Conservation (phyloP, 1,140 invertebrate genomes). For the Pantala flavescens region DNA sequence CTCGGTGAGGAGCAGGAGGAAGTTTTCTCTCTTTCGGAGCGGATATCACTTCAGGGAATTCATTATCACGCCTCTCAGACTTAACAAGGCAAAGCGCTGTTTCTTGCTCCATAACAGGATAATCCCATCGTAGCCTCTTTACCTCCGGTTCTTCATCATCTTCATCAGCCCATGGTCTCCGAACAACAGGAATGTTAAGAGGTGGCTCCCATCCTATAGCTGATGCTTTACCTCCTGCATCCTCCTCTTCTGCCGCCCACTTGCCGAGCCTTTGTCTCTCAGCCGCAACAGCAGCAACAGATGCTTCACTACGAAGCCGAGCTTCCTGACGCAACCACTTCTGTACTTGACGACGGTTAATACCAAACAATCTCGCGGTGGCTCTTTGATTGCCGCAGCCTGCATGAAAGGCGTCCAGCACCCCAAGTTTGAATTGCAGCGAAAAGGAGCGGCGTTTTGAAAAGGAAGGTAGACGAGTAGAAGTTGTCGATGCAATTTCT, state of each 20-base stretch:
- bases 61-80: neutral
- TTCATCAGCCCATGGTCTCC: neutral
- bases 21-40: neutral
- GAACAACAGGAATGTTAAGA: neutral
- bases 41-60: neutral
- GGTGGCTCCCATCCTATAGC: neutral
- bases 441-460: slow-evolving; percentile 41
- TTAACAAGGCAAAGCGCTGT: slow-evolving; percentile 29
- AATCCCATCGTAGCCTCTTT: neutral
- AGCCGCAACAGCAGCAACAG: slow-evolving; percentile 28
- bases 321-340: slow-evolving; percentile 48
- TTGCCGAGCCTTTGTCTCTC: slow-evolving; percentile 13
- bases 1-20: neutral
- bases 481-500: neutral
- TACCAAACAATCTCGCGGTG: slow-evolving; percentile 48
- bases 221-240: neutral
- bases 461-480: slow-evolving; percentile 22
- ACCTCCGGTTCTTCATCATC: slow-evolving; percentile 12
- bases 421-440: slow-evolving; percentile 40
- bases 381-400: slow-evolving; percentile 49
- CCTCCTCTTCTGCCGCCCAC: neutral
- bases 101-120: slow-evolving; percentile 23
- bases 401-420: slow-evolving; percentile 41
- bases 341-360: slow-evolving; percentile 51
- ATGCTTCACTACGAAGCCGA: slow-evolving; percentile 36